Conservation (phyloP, 2,113 vertebrate genomes). For the Grallaria varia region DNA sequence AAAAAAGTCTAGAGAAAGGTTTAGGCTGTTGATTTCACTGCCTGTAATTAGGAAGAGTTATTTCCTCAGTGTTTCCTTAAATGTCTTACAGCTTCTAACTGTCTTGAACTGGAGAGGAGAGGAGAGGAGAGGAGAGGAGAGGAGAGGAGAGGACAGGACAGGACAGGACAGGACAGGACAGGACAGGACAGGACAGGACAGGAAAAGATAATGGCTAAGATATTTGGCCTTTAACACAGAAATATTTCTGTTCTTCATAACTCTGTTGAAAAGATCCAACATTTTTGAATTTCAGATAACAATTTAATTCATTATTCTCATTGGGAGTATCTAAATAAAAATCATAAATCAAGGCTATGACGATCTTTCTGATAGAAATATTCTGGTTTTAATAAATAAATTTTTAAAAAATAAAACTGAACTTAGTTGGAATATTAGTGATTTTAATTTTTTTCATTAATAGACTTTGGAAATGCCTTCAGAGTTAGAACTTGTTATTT, state of each 20-base stretch:
- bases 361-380: not conserved
- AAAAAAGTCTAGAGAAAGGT: not conserved
- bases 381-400: not conserved
- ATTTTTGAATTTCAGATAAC: not conserved
- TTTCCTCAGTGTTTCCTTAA: not conserved
- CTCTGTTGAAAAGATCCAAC: not conserved
- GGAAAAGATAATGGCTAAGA: fast-evolving
- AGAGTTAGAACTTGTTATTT: not conserved
- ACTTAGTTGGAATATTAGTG: not conserved
- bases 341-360: not conserved
- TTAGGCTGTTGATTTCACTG: not conserved
- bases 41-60: not conserved
- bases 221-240: not conserved
- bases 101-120: not conserved
- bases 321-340: not conserved
- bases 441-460: not conserved
- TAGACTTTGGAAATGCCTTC: not conserved
- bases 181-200: too few species aligned
- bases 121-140: too few species aligned
- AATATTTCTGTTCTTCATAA: not conserved
- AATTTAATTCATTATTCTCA: not conserved
- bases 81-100: not conserved
- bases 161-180: too few species aligned
- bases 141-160: too few species aligned
- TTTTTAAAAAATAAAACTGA: not conserved